Conservation (phyloP, 1,140 invertebrate species). For the Lutraria rhynchaena region DNA sequence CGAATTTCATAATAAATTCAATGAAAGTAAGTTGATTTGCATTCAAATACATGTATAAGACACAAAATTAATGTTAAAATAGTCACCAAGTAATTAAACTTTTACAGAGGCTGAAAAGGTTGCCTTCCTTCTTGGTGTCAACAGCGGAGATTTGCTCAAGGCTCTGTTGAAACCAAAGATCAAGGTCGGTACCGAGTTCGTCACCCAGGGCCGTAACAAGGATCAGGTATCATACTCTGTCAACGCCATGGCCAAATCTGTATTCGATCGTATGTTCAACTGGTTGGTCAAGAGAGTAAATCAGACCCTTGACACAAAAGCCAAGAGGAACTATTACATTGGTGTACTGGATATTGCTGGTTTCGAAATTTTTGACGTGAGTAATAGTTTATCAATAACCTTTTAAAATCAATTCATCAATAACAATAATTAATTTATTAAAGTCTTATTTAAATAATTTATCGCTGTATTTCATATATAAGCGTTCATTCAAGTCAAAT, state of each 20-base stretch:
- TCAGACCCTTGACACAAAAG: constrained; percentile 98
- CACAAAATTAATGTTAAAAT: neutral
- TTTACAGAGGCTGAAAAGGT: constrained; percentile 94
- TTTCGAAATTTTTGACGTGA: constrained; percentile 99
- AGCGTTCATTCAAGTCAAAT: no score
- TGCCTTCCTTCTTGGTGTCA: constrained; percentile 90
- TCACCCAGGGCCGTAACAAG: constrained; percentile 98
- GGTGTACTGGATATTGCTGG: constrained; percentile 99
- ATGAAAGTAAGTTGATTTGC: neutral
- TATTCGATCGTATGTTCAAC: constrained; percentile 98
- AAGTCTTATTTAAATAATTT: no score
- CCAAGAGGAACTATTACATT: constrained; percentile 98
- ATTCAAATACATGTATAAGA: neutral
- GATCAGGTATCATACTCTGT: constrained; percentile 96
- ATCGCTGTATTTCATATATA: no score
- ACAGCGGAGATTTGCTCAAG: constrained; percentile 84
- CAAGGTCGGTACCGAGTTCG: constrained; percentile 93
- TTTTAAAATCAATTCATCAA: no score
- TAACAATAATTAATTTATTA: no score
- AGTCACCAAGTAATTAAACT: neutral
- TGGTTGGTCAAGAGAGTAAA: constrained; percentile 99
- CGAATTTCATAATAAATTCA: no score
- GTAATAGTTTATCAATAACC: no score
- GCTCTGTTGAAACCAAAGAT: constrained; percentile 85
- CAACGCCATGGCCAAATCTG: constrained; percentile 96